Evolutionary conservation across 2,113 vertebrate genomes (phyloP).

Genomic region (Thalassarche chlororhynchos): DNA sequence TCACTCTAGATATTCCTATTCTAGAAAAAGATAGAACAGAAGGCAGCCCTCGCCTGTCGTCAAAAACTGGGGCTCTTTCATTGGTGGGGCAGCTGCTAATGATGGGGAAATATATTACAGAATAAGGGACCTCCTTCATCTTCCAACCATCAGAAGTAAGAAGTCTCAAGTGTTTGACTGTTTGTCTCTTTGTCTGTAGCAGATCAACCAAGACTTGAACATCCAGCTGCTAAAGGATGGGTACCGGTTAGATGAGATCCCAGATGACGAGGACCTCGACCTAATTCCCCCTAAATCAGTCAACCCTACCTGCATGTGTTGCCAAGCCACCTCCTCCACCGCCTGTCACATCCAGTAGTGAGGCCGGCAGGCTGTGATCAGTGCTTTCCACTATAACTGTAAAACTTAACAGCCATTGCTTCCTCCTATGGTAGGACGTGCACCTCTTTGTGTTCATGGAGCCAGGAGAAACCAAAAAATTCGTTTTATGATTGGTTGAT

Average conservation of each 20-base stretch:
- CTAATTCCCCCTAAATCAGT: slow-evolving; percentile 96
- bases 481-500: slow-evolving; percentile 61
- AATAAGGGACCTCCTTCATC: not conserved
- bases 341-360: slow-evolving; percentile 98
- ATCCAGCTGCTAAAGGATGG: slow-evolving; percentile 98
- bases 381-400: slow-evolving; percentile 72
- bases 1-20: not conserved
- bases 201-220: slow-evolving; percentile 99
- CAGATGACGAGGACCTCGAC: slow-evolving; percentile 96
- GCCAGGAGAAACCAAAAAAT: slow-evolving; percentile 83
- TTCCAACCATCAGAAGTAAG: not conserved
- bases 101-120: not conserved
- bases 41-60: not conserved
- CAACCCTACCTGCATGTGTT: slow-evolving; percentile 99
- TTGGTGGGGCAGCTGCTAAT: not conserved
- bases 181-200: slow-evolving; percentile 80
- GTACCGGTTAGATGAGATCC: slow-evolving; percentile 97
- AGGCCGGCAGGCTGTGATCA: slow-evolving; percentile 50
- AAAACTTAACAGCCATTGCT: slow-evolving; percentile 88
- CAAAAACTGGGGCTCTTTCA: not conserved
- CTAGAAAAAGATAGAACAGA: not conserved
- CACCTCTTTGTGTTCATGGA: slow-evolving; percentile 87
- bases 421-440: slow-evolving; percentile 99
- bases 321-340: slow-evolving; percentile 96
- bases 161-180: slow-evolving; percentile 17